Conservation (phyloP, 2,113 vertebrate species). For the Austrofundulus limnaeus region DNA sequence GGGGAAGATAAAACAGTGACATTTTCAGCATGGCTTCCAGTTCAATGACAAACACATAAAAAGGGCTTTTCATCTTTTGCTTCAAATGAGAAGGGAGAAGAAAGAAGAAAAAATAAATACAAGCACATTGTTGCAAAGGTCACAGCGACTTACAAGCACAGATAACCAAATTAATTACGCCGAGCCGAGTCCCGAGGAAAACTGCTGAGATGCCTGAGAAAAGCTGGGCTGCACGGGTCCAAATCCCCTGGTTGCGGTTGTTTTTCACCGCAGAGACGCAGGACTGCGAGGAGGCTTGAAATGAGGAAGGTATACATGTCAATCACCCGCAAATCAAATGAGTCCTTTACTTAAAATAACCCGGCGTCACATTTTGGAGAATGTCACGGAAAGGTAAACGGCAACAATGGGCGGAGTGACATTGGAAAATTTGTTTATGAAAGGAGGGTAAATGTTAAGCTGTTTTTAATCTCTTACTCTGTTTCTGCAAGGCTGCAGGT, state of each 20-base stretch:
- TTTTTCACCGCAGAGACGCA: slow-evolving; percentile 41
- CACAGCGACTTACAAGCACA: slow-evolving; percentile 74
- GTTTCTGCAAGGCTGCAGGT: background rate
- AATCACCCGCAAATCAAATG: slow-evolving; percentile 77
- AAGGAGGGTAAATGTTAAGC: slow-evolving; percentile 30
- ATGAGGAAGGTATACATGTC: slow-evolving; percentile 64
- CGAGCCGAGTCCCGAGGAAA: slow-evolving; percentile 44
- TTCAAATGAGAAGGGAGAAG: slow-evolving; percentile 23
- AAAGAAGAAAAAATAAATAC: slow-evolving; percentile 52
- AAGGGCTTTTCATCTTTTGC: slow-evolving; percentile 59
- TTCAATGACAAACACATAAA: slow-evolving; percentile 50
- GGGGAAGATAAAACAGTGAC: slow-evolving; percentile 67
- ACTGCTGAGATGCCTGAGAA: slow-evolving; percentile 42
- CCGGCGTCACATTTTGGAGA: slow-evolving; percentile 50
- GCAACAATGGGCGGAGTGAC: slow-evolving; percentile 29
- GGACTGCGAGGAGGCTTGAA: slow-evolving; percentile 30
- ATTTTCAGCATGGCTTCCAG: slow-evolving; percentile 72
- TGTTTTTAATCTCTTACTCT: background rate
- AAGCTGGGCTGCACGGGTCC: slow-evolving; percentile 22
- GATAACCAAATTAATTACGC: slow-evolving; percentile 80
- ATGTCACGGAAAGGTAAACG: slow-evolving; percentile 65
- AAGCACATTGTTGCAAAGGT: slow-evolving; percentile 79
- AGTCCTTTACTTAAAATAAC: slow-evolving; percentile 69
- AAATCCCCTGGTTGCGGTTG: slow-evolving; percentile 61
- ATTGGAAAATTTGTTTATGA: slow-evolving; percentile 50